A percentile compares a stretch with the other conserved stretches of the same genome.
These are phyloP conservation scores for Nymphalis c-album DNA, from an alignment of 2,888 invertebrate genomes.

Conservation along the genomic window DNA sequence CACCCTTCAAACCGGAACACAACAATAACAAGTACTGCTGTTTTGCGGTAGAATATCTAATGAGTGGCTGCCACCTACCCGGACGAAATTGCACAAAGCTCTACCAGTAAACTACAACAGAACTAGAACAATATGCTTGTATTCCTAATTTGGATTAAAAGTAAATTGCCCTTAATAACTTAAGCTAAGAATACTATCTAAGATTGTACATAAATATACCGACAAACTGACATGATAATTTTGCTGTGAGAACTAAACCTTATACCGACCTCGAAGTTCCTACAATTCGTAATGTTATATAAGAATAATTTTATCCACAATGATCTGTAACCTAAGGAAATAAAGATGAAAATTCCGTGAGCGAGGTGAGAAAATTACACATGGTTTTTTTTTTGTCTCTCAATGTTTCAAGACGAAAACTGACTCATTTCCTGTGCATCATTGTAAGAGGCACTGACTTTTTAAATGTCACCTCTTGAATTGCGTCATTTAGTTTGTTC, in stretches of 20 bases:
- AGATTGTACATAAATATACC: slow-evolving; percentile 3
- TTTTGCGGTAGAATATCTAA: too few relatives aligned
- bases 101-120: too few relatives aligned
- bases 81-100: too few relatives aligned
- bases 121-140: too few relatives aligned
- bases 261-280: slow-evolving; percentile 1
- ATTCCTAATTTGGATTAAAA: too few relatives aligned
- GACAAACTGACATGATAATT: background rate
- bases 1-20: too few relatives aligned
- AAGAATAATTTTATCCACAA: background rate
- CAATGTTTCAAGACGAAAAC: slow-evolving; percentile 40
- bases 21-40: too few relatives aligned
- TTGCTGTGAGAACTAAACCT: slow-evolving; percentile 8
- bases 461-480: slow-evolving; percentile 54
- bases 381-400: slow-evolving; percentile 14
- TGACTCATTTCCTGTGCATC: slow-evolving; percentile 61
- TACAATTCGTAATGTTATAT: background rate
- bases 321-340: background rate
- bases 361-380: slow-evolving; percentile 1
- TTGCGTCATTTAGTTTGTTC: slow-evolving; percentile 29
- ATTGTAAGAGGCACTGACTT: slow-evolving; percentile 48
- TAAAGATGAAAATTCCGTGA: background rate
- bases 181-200: too few relatives aligned
- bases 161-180: too few relatives aligned
- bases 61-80: too few relatives aligned